Conservation (phyloP, 2,888 invertebrate genomes). For the Thecophora atra region DNA sequence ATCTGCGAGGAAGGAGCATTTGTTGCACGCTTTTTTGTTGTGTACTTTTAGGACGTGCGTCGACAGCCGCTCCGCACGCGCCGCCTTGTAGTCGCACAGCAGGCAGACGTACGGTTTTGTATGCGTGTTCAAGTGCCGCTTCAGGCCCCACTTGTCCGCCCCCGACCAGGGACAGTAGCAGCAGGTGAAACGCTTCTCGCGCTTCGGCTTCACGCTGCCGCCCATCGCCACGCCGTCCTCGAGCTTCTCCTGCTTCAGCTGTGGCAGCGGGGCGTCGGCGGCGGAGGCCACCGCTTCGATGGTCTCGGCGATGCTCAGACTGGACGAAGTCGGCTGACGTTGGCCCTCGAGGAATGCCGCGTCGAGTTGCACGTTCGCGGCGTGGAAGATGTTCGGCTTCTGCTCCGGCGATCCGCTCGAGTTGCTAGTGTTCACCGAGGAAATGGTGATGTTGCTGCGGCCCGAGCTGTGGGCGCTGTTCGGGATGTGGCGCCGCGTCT, state of each 20-base stretch:
- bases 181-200: slow-evolving; percentile 82
- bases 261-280: slow-evolving; percentile 60
- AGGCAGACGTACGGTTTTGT: slow-evolving; percentile 91
- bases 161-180: slow-evolving; percentile 93
- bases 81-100: slow-evolving; percentile 93
- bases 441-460: slow-evolving; percentile 65
- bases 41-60: slow-evolving; percentile 92
- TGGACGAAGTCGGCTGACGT: slow-evolving; percentile 64
- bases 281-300: slow-evolving; percentile 66
- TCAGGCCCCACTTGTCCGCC: slow-evolving; percentile 93
- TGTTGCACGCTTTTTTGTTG: slow-evolving; percentile 88
- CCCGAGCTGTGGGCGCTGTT: slow-evolving; percentile 66
- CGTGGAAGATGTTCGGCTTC: slow-evolving; percentile 57
- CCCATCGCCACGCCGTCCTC: slow-evolving; percentile 55
- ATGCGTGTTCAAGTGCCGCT: slow-evolving; percentile 91
- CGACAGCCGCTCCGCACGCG: slow-evolving; percentile 86
- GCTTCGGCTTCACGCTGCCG: slow-evolving; percentile 66
- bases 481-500: slow-evolving; percentile 73
- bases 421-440: slow-evolving; percentile 51
- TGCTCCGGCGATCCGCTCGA: slow-evolving; percentile 60
- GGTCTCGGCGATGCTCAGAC: slow-evolving; percentile 65
- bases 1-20: slow-evolving; percentile 88
- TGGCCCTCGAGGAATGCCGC: slow-evolving; percentile 63
- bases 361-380: slow-evolving; percentile 58
- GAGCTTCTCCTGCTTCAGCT: slow-evolving; percentile 64